Percentiles rank a stretch among this genome's conserved stretches.
phyloP scores from a whole-genome alignment of 2,113 vertebrate species.

The Microtus montanus region DNA sequence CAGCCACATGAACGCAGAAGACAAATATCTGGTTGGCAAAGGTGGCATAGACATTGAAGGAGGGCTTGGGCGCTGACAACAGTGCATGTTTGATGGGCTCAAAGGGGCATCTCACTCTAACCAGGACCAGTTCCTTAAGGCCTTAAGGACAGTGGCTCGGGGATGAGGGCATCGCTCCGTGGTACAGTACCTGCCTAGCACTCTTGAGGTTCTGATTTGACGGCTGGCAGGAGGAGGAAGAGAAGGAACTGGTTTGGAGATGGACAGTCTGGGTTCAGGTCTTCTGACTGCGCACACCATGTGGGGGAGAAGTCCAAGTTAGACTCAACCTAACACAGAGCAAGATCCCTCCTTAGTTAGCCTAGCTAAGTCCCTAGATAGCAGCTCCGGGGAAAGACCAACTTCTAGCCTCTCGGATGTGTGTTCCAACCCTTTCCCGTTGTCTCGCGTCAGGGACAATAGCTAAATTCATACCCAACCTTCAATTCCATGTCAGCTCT shows the following conservation, averaged over 20 bases:
- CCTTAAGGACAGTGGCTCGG: background rate
- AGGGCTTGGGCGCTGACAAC: background rate
- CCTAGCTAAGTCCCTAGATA: background rate
- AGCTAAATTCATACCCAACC: background rate
- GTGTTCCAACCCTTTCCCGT: background rate
- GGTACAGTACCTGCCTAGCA: background rate
- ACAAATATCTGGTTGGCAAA: constrained; percentile 9
- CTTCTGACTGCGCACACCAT: background rate
- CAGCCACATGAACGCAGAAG: constrained; percentile 36
- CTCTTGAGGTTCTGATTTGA: background rate
- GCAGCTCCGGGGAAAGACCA: background rate
- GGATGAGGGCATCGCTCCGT: too few relatives aligned
- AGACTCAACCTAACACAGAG: background rate
- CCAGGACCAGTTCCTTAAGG: background rate
- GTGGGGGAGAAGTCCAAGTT: background rate
- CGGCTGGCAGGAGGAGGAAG: background rate
- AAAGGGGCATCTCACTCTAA: background rate
- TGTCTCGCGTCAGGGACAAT: background rate
- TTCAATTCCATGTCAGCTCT: background rate
- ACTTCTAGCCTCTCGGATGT: background rate
- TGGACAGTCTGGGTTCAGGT: background rate
- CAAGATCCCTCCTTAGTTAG: background rate
- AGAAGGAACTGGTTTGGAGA: background rate
- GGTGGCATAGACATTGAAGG: background rate
- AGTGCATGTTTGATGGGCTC: constrained; percentile 15